These are phyloP conservation scores for Morelia viridis DNA, from an alignment of 2,797 vertebrate species.

Conservation along the genomic window DNA sequence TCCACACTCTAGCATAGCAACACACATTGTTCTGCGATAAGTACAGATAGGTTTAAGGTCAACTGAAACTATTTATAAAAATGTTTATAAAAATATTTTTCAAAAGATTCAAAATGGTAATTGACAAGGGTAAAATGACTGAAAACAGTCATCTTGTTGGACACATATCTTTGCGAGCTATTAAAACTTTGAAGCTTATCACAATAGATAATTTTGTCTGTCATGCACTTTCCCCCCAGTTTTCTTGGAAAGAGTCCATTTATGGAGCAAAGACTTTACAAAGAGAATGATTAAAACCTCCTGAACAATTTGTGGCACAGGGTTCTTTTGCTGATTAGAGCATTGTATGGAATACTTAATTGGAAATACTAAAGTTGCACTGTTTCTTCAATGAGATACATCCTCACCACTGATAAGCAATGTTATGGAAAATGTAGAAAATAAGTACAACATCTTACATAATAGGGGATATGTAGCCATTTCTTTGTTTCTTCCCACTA, in stretches of 20 bases:
- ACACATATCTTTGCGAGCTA: background rate
- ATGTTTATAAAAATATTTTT: background rate
- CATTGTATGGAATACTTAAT: background rate
- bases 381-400: background rate
- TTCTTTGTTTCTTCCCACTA: background rate
- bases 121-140: background rate
- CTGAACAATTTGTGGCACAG: background rate
- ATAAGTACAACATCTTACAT: no score
- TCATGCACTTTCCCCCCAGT: background rate
- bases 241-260: background rate
- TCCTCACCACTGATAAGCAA: no score
- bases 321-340: background rate
- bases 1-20: background rate
- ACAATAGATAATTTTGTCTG: background rate
- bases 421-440: no score
- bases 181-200: background rate
- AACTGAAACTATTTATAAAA: background rate
- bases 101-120: background rate
- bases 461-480: no score
- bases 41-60: background rate
- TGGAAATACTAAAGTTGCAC: background rate
- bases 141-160: background rate
- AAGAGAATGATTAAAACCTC: background rate
- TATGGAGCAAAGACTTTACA: background rate
- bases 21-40: no score